Base-by-base conservation (phyloP, 1,140 invertebrate species). In the Zophobas morio region DNA sequence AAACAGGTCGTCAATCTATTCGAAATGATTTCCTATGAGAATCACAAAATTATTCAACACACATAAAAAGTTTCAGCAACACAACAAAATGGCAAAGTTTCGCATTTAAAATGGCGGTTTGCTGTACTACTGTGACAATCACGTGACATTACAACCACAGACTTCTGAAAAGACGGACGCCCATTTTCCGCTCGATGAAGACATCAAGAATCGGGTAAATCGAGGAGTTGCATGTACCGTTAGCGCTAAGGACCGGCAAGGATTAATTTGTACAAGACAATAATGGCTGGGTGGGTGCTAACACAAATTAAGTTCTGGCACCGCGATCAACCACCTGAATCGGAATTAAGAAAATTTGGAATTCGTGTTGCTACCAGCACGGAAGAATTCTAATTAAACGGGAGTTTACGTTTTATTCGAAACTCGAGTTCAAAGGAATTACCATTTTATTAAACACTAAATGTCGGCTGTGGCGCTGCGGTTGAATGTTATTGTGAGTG, bases 301-400 rank as follows among this genome's bases (percentile, higher is more conserved):
- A 51, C 4, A 20, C 49, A 51, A 51, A 51, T 51, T 51, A 51
- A 20, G 49, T 20, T 51, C 49, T 51, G 6, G 20, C 4, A 51
- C 20, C n/a, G 49, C 49, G 20, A 51, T 51, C 3, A 51, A 51
- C 49, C n/a, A 51, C 49, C 49, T 51, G 3, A 6, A 39, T 36
- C 39, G 35, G 36, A 66, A 66, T 66, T 66, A 66, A 66, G 60
- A 8, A 63, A 63, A 63, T 63, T 63, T 39, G 35, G 8, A 66
- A 66, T 66, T 40, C 37, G 60, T 20, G 57, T 8, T 63, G 57
- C 57, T 63, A n/a, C 34, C 6, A 3, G 1, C 36, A 6, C 37
- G 39, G 42, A 66, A 66, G 60, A 66, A 66, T 66, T 66, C 42
- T 66, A 66, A 66, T 66, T 66, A 66, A 66, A 60, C n/a, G n/a